Percentiles rank a stretch among this genome's conserved stretches.
Conservation (phyloP, 2,888 invertebrate genomes). For the Orchesella flavescens region DNA sequence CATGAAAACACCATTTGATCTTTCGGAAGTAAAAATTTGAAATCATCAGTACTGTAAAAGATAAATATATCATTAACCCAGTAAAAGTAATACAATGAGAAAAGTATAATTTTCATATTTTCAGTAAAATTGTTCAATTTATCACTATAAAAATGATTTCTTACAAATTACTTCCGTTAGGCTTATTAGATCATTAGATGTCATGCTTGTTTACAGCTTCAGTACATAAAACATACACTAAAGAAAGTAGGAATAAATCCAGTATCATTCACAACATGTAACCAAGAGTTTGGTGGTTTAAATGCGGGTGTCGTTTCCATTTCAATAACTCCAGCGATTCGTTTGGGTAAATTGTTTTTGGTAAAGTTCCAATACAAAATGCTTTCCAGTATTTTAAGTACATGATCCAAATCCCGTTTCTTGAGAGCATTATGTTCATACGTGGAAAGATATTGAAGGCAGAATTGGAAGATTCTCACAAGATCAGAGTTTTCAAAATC, state of each 20-base stretch:
- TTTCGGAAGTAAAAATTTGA: too few species aligned
- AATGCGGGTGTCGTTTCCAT: constrained; percentile 67
- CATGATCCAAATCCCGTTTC: constrained; percentile 67
- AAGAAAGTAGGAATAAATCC: constrained; percentile 70
- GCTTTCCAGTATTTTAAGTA: constrained; percentile 68
- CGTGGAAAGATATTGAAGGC: constrained; percentile 73
- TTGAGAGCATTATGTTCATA: constrained; percentile 62
- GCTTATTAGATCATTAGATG: too few species aligned
- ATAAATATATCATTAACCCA: too few species aligned
- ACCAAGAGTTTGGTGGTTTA: constrained; percentile 70
- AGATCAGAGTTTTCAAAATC: constrained; percentile 88
- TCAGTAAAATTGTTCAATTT: too few species aligned
- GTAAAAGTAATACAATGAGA: too few species aligned
- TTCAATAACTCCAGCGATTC: constrained; percentile 71
- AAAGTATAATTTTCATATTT: too few species aligned
- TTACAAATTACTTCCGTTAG: too few species aligned
- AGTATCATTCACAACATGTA: constrained; percentile 64
- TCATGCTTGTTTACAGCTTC: background rate
- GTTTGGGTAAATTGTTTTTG: constrained; percentile 67
- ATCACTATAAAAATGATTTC: too few species aligned
- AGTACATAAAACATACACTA: constrained; percentile 56
- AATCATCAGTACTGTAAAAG: too few species aligned
- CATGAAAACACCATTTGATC: too few species aligned
- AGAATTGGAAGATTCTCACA: constrained; percentile 85
- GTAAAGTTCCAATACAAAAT: constrained; percentile 71